Conservation (phyloP, 2,888 invertebrate species). For the Eupithecia dodoneata region DNA sequence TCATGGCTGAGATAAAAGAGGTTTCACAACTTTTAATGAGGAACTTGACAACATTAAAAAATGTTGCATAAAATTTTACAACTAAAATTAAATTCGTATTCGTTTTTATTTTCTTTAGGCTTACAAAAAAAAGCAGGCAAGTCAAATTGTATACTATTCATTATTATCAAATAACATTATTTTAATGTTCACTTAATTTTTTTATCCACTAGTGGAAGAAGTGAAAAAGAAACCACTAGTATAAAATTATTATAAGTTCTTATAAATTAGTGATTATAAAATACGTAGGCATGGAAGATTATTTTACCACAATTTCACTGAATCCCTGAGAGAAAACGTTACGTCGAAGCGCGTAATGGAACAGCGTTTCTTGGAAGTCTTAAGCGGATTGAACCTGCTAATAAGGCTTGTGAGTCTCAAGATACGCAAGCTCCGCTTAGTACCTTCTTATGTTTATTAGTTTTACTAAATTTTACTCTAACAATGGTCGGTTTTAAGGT, state of each 20-base stretch:
- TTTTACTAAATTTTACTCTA: not conserved
- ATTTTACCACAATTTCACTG: not conserved
- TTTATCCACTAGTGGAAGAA: no score
- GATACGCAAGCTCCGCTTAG: constrained; percentile 15
- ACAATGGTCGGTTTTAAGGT: not conserved
- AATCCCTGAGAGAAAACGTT: not conserved
- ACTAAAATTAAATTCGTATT: no score
- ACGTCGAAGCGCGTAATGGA: constrained; percentile 5
- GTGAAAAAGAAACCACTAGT: no score
- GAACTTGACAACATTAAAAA: not conserved
- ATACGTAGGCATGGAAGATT: not conserved
- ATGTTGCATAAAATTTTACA: not conserved
- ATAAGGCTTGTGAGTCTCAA: constrained; percentile 18
- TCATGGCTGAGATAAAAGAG: not conserved
- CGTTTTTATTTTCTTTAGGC: no score
- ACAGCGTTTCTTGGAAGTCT: constrained; percentile 9
- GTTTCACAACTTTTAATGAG: not conserved
- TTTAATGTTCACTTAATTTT: no score
- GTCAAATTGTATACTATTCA: no score
- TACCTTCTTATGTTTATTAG: constrained; percentile 7
- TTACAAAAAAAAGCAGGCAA: no score
- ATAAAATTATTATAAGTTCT: no score
- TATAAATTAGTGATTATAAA: not conserved
- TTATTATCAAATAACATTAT: no score
- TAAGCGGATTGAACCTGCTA: constrained; percentile 18